Base-by-base conservation (phyloP, 1,140 invertebrate species). In the Aleiodes sp. region DNA sequence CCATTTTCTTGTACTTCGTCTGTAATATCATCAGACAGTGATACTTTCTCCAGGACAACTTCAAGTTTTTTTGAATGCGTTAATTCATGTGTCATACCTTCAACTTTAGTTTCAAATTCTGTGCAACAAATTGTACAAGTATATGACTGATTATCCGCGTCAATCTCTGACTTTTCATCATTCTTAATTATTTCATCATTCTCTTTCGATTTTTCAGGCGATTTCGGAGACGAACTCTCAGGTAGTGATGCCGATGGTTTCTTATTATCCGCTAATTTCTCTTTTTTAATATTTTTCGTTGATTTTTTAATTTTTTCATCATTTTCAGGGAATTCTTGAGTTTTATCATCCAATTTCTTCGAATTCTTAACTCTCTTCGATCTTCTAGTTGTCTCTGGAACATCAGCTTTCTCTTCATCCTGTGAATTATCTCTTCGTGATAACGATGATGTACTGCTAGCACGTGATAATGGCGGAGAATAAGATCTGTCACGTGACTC, bases 11-110 rank as follows among this genome's bases (percentile, higher is more conserved):
- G 2, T 31, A 19, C 12, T 66, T 64, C 14, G 63, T 41, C 61
- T 46, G 16, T 31, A 39, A 19, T 6, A 56, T 24, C 26, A 35
- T 43, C 66, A 24, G 70, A 35, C 8, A 72, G 0, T 4, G 2
- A 16, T 14, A 81, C 21, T 61, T 75, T 78, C n/a, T 78, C 14
- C 4, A 85, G 62, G 28, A 79, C 74, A 8, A 85, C 59, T 35
- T 72, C 65, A n/a, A 75, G 73, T n/a, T 77, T 78, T 31, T 83
- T 84, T 4, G 73, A 76, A 61, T 84, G 84, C 0, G 75, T 76
- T 4, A 85, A 56, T 65, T 78, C 75, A 28, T 85, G 84, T 7
- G 73, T 63, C 9, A 78, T 66, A 16, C 75, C 76, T 31, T 73
- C 64, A 1, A 80, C 39, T 61, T 80, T 84, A 19, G 62, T 82